These are phyloP conservation scores for Macroteleia sp. DNA, from an alignment of 2,888 invertebrate genomes.

Conservation along the genomic window DNA sequence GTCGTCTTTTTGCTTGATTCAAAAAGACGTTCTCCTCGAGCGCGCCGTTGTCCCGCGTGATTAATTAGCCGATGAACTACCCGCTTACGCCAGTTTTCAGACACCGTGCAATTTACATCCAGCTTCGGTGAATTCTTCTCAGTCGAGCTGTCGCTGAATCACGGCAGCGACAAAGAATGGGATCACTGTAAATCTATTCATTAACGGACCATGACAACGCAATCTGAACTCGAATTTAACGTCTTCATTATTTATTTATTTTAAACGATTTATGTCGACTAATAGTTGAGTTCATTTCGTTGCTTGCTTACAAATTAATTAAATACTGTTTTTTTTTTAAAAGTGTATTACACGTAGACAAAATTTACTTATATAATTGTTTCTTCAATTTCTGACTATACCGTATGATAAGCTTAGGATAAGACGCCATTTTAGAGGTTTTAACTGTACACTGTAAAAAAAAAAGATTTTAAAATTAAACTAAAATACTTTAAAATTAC, in stretches of 20 bases:
- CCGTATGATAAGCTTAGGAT: too few relatives aligned
- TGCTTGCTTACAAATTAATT: too few relatives aligned
- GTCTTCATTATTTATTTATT: background rate
- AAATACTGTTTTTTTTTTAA: too few relatives aligned
- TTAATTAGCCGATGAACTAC: slow-evolving; percentile 38
- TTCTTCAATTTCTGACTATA: too few relatives aligned
- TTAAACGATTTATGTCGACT: background rate
- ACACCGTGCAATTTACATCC: slow-evolving; percentile 25
- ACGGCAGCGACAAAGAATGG: slow-evolving; percentile 11
- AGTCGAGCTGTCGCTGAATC: background rate
- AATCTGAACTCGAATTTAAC: background rate
- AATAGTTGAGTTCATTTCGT: too few relatives aligned
- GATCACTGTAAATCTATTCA: slow-evolving; percentile 13
- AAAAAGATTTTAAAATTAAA: too few relatives aligned
- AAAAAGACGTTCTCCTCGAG: too few relatives aligned
- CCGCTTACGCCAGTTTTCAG: background rate
- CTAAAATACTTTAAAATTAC: too few relatives aligned
- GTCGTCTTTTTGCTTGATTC: slow-evolving; percentile 8
- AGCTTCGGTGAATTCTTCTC: slow-evolving; percentile 20
- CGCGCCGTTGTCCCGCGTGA: slow-evolving; percentile 37
- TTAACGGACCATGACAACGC: background rate
- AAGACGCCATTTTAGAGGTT: too few relatives aligned
- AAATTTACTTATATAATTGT: too few relatives aligned
- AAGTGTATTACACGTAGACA: too few relatives aligned
- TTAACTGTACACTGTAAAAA: too few relatives aligned